Evolutionary conservation across 2,113 vertebrate species (phyloP).

Genomic region (Dipodomys ordii): DNA sequence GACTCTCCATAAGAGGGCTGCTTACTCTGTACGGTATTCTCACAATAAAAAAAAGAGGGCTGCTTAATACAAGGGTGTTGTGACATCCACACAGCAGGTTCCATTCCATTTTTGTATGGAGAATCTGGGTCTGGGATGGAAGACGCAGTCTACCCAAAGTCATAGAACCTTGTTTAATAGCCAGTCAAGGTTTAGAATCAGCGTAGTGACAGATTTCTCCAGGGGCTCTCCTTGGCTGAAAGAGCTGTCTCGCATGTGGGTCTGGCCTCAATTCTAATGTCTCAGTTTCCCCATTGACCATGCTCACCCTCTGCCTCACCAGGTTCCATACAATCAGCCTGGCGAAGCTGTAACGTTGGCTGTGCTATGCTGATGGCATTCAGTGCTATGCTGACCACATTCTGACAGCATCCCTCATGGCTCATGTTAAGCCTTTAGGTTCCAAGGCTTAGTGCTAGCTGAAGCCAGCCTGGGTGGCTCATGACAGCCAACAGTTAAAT

Average conservation of each 20-base stretch:
- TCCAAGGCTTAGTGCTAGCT: too few species aligned
- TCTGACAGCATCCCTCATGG: background rate
- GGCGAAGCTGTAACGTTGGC: too few species aligned
- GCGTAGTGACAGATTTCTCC: background rate
- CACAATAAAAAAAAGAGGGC: background rate
- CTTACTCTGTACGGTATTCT: too few species aligned
- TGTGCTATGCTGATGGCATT: background rate
- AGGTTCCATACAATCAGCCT: background rate
- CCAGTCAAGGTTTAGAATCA: background rate
- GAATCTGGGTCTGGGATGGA: background rate
- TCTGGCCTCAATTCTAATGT: background rate
- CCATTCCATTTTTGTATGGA: background rate
- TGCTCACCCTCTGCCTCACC: background rate
- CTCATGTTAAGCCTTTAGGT: background rate
- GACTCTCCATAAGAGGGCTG: background rate
- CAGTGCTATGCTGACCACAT: background rate
- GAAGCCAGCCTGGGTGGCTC: background rate
- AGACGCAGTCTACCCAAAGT: background rate
- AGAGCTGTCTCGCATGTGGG: background rate
- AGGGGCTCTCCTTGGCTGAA: background rate
- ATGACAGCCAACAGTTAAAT: background rate
- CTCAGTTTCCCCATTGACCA: background rate
- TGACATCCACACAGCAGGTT: background rate
- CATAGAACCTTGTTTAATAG: background rate
- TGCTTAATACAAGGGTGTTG: background rate